phyloP scores from a whole-genome alignment of 1,140 invertebrate genomes.

The Hyles euphorbiae region DNA sequence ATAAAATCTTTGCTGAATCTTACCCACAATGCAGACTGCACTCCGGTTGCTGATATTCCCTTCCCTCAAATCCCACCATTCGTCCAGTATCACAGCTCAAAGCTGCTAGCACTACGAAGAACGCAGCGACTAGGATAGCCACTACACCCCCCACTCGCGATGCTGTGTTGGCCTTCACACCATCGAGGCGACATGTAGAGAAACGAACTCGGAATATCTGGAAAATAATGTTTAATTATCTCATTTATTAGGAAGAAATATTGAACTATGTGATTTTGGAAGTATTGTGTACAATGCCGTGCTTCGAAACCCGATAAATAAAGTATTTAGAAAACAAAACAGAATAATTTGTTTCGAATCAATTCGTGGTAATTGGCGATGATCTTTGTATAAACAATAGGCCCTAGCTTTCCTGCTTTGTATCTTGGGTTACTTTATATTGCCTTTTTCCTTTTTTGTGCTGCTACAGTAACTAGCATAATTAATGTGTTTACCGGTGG shows the following conservation, averaged over 20 bases:
- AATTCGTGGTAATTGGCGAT: too few relatives aligned
- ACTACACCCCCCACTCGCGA: constrained; percentile 44
- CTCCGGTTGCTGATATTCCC: constrained; percentile 29
- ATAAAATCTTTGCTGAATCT: constrained; percentile 6
- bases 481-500: too few relatives aligned
- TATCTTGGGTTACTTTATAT: too few relatives aligned
- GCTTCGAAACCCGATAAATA: not conserved
- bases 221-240: constrained; percentile 3
- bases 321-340: not conserved
- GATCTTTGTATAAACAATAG: too few relatives aligned
- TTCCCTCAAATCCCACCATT: constrained; percentile 26
- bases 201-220: constrained; percentile 63
- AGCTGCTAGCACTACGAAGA: constrained; percentile 35
- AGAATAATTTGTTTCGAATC: not conserved
- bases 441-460: too few relatives aligned
- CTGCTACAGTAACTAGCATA: too few relatives aligned
- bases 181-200: constrained; percentile 50
- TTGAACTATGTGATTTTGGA: too few relatives aligned
- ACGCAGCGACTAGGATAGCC: constrained; percentile 35
- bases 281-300: too few relatives aligned
- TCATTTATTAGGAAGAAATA: too few relatives aligned
- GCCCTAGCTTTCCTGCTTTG: too few relatives aligned
- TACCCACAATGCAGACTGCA: constrained; percentile 44
- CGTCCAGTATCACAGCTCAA: constrained; percentile 30
- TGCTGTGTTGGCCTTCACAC: constrained; percentile 51